Evolutionary conservation across 2,113 vertebrate species (phyloP), one percentile per base, ranked within the genome.

Genomic region (Chaetura pelagica): DNA sequence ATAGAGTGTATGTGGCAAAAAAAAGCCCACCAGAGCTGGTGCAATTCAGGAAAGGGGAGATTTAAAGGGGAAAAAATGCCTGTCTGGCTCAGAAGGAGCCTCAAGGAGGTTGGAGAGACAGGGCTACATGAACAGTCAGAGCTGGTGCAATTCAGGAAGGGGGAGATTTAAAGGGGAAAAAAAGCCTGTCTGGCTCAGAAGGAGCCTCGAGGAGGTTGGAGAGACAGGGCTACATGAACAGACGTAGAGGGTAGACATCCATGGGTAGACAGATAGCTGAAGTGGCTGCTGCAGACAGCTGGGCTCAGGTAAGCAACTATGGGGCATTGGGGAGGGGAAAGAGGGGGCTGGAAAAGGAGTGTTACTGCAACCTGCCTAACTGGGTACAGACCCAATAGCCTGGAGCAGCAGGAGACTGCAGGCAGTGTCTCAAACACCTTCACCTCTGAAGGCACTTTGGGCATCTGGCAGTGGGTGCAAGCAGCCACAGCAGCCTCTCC

Each of bases 1-100:
- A 0, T 7, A 44, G 90, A 93, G 61, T 3, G 26, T 0, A 2
- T 12, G 21, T 34, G 95, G 87, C 81, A 88, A 80, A 93, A 80
- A 93, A 38, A 94, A 86, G 83, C 66, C 94, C 96, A 92, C 94
- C 80, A 91, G 91, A 97, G 93, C 85, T 6, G 3, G 64, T 76
- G 85, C 51, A 73, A 66, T 81, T 92, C 72, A 79, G 89, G 83
- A 92, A 93, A 95, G 88, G 66, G 68, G 91, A 96, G 90, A 95
- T 87, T 94, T 97, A 88, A 83, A 87, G 48, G 17, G 55, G 49
- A 2, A 16, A 27, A 34, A 38, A 58, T 54, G 26, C 51, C 67
- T 44, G 55, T 57, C 64, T 85, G 87, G 87, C 64, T 97, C 92
- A 55, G 90, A 84, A 63, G 46, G 94, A 92, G 94, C 79, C 68